Conservation (phyloP, 2,113 vertebrate species). For the Labrus mixtus region DNA sequence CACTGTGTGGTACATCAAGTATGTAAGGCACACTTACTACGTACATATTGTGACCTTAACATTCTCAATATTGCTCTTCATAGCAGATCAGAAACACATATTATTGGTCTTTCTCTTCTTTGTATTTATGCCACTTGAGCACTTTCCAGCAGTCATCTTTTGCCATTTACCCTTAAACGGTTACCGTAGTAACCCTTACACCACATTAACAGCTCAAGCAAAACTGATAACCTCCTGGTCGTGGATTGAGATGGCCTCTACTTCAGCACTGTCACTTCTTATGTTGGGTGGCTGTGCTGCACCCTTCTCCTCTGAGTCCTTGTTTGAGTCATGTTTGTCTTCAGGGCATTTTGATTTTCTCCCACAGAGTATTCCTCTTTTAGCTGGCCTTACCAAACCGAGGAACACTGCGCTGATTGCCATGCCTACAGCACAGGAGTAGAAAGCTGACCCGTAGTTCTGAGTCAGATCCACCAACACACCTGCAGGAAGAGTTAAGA, state of each 20-base stretch:
- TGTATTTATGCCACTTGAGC: neutral
- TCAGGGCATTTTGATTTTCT: conserved; percentile 36
- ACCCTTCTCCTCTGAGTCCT: conserved; percentile 11
- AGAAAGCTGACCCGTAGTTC: conserved; percentile 94
- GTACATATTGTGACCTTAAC: neutral
- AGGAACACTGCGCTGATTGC: conserved; percentile 88
- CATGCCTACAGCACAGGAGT: conserved; percentile 93
- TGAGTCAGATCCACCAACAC: conserved; percentile 91
- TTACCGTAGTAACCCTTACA: neutral
- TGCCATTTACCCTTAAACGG: neutral
- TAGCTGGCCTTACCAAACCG: conserved; percentile 90
- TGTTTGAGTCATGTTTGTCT: conserved; percentile 1
- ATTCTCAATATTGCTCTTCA: neutral
- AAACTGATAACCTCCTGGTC: conserved; percentile 16
- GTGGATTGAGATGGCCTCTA: conserved; percentile 78
- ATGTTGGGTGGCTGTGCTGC: neutral
- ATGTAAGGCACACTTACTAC: conserved; percentile 15
- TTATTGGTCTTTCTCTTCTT: conserved; percentile 8
- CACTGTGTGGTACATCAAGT: conserved; percentile 19
- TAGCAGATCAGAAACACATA: neutral
- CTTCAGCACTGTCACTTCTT: conserved; percentile 68
- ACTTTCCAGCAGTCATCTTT: conserved; percentile 8
- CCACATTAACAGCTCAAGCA: conserved; percentile 13
- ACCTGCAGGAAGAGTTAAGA: conserved; percentile 79
- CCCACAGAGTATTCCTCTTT: conserved; percentile 80